A percentile compares a stretch with the other conserved stretches of the same genome.
phyloP scores from a whole-genome alignment of 2,797 vertebrate genomes.

The Ptychadena robeensis region DNA sequence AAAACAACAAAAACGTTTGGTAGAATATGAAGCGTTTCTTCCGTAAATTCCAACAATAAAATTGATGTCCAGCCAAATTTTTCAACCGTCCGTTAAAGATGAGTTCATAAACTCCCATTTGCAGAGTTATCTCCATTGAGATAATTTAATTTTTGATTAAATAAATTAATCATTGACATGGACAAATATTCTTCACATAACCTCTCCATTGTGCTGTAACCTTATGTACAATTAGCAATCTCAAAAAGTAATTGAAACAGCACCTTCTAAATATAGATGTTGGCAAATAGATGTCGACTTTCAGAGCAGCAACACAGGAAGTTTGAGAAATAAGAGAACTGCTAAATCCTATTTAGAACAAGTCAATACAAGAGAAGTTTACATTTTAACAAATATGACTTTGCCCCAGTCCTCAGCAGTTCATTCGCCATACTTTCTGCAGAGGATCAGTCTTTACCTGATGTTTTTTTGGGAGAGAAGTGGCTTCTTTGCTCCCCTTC shows the following conservation, averaged over 20 bases:
- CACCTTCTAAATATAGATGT: conserved; percentile 49
- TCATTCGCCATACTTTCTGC: no score
- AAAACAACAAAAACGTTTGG: neutral
- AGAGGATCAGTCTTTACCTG: no score
- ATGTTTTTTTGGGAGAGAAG: no score
- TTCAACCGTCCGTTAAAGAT: neutral
- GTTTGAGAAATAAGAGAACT: conserved; percentile 18
- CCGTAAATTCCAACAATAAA: neutral
- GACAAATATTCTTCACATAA: conserved; percentile 49
- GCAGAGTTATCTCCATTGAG: conserved; percentile 6
- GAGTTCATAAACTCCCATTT: conserved; percentile 20
- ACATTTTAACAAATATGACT: neutral
- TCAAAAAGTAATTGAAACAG: conserved; percentile 45
- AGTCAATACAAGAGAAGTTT: neutral
- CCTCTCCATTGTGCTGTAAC: conserved; percentile 42
- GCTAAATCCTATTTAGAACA: neutral
- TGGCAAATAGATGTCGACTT: conserved; percentile 20
- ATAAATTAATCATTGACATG: conserved; percentile 37
- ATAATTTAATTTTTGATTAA: conserved; percentile 39
- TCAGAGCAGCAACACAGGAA: conserved; percentile 47
- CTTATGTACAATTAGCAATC: conserved; percentile 43
- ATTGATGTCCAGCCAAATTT: neutral
- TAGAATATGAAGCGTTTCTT: neutral
- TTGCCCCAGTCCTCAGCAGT: no score
- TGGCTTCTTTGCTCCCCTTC: no score